Evolutionary conservation across 2,888 invertebrate genomes (phyloP).

Genomic region (Chouioia cunea): DNA sequence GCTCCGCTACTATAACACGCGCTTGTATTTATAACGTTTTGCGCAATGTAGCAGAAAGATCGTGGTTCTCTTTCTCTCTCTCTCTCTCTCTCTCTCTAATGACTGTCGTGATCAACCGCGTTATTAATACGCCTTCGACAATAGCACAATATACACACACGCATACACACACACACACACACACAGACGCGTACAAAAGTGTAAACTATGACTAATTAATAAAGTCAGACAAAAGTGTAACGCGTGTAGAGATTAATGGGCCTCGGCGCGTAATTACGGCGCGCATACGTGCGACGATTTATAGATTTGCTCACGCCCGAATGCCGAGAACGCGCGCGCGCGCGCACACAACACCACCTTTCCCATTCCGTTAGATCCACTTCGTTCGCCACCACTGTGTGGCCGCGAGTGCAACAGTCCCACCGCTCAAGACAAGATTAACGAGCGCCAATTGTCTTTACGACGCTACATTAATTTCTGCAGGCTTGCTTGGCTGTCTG

Average conservation of each 20-base stretch:
- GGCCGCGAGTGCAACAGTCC: background rate
- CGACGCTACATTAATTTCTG: constrained; percentile 57
- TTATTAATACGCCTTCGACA: constrained; percentile 40
- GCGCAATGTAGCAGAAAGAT: constrained; percentile 1
- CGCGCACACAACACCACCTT: constrained; percentile 11
- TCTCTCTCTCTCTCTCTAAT: constrained; percentile 9
- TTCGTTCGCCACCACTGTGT: background rate
- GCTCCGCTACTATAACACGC: no score
- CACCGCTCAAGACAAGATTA: constrained; percentile 54
- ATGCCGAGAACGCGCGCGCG: constrained; percentile 28
- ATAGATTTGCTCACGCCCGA: constrained; percentile 53
- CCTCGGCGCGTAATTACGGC: constrained; percentile 52
- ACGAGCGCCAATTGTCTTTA: constrained; percentile 58
- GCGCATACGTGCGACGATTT: constrained; percentile 50
- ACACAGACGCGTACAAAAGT: constrained; percentile 8
- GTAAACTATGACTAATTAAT: constrained; percentile 52
- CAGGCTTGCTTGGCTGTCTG: constrained; percentile 6
- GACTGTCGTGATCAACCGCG: constrained; percentile 30
- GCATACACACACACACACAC: background rate
- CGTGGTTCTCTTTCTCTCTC: background rate
- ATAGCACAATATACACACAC: constrained; percentile 5
- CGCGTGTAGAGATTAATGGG: constrained; percentile 52
- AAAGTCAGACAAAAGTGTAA: constrained; percentile 39
- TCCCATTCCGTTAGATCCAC: constrained; percentile 17
- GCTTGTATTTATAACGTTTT: no score